A percentile compares a stretch with the other conserved stretches of the same genome.
phyloP scores from a whole-genome alignment of 2,113 vertebrate genomes.

The Oxyruncus cristatus region DNA sequence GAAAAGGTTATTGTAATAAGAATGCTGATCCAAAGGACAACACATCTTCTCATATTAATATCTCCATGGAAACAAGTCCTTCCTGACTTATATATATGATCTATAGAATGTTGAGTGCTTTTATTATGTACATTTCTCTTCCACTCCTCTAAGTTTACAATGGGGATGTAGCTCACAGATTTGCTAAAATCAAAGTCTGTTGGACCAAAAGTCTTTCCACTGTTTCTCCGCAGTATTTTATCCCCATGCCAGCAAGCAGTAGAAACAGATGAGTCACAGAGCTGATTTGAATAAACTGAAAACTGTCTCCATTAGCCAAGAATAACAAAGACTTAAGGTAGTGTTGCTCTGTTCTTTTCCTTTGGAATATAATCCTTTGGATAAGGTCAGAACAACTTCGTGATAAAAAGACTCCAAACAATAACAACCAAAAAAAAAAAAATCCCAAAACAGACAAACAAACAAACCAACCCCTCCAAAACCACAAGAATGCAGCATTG shows the following conservation, averaged over 20 bases:
- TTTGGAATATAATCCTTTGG: background rate
- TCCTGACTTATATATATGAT: background rate
- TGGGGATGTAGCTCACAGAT: background rate
- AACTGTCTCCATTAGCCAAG: background rate
- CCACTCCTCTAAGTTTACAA: background rate
- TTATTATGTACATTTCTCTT: background rate
- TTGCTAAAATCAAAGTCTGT: background rate
- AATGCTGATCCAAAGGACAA: background rate
- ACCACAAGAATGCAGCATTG: background rate
- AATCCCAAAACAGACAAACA: background rate
- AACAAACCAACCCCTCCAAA: background rate
- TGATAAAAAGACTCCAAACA: background rate
- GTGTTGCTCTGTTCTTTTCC: background rate
- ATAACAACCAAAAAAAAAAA: background rate
- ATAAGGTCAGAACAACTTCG: background rate
- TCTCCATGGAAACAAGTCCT: background rate
- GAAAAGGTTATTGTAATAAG: background rate
- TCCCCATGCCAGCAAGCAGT: conserved; percentile 6
- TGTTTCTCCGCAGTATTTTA: conserved; percentile 15
- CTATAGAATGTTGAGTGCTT: background rate
- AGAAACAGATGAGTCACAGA: conserved; percentile 40
- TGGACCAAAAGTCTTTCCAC: background rate
- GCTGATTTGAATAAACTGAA: conserved; percentile 12
- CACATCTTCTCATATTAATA: background rate
- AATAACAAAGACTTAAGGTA: background rate